Conservation (phyloP, 53 echinoderm and acorn worm species). For the Echinometra lucunter region DNA sequence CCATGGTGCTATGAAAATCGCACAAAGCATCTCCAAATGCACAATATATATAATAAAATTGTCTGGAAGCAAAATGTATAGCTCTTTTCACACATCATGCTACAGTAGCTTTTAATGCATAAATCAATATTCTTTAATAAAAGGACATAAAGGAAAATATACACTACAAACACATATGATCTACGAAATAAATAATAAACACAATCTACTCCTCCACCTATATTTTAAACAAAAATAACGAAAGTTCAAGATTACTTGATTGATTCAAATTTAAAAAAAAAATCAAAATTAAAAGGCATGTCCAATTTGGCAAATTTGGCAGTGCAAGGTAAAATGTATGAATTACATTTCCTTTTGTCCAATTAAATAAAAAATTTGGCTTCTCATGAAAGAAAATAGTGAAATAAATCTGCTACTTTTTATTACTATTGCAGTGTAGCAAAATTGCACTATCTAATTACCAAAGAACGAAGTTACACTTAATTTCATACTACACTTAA, state of each 20-base stretch:
- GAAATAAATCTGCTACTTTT: neutral
- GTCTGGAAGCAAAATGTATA: neutral
- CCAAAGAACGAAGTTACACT: neutral
- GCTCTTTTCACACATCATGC: slow-evolving; percentile 69
- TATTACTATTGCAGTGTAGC: slow-evolving; percentile 21
- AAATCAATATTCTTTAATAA: slow-evolving; percentile 58
- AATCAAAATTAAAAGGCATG: neutral
- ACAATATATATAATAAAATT: slow-evolving; percentile 2
- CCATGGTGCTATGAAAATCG: neutral
- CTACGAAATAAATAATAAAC: slow-evolving; percentile 15
- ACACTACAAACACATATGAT: neutral
- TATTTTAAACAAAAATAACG: slow-evolving; percentile 6
- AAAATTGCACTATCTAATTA: slow-evolving; percentile 48
- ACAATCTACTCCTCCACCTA: neutral
- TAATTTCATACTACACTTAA: neutral
- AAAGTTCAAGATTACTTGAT: neutral
- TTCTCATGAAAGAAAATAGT: neutral
- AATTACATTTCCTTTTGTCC: slow-evolving; percentile 25
- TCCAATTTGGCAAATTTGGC: neutral
- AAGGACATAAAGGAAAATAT: neutral
- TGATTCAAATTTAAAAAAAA: neutral
- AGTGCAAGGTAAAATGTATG: neutral
- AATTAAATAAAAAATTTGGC: slow-evolving; percentile 2
- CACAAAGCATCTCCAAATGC: slow-evolving; percentile 41
- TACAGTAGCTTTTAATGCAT: slow-evolving; percentile 69